phyloP scores from a whole-genome alignment of 2,888 invertebrate genomes.

The Colletes collaris region DNA sequence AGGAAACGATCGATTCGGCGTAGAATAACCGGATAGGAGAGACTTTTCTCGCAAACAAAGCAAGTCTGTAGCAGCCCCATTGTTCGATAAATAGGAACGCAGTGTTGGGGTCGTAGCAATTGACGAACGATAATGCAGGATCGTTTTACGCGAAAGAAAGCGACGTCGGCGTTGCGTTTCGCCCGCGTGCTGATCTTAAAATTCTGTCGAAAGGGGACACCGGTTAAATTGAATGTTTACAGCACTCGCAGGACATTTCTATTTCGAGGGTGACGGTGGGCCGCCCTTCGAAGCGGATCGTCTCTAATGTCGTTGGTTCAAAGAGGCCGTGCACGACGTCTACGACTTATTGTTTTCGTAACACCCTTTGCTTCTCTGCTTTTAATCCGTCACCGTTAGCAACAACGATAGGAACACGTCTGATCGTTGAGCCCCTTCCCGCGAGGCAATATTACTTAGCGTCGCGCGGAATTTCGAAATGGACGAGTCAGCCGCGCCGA shows the following conservation, averaged over 20 bases:
- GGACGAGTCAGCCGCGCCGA: conserved; percentile 22
- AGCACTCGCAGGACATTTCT: conserved; percentile 45
- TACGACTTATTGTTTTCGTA: conserved; percentile 31
- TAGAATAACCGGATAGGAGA: no score
- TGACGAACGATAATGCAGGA: conserved; percentile 35
- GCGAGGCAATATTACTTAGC: conserved; percentile 42
- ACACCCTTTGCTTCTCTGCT: neutral
- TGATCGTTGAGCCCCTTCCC: conserved; percentile 35
- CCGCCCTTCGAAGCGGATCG: conserved; percentile 34
- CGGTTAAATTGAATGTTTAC: conserved; percentile 79
- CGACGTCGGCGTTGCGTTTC: conserved; percentile 46
- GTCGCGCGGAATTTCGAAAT: conserved; percentile 36
- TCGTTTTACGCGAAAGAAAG: conserved; percentile 55
- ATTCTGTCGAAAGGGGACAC: conserved; percentile 78
- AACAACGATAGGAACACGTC: conserved; percentile 11
- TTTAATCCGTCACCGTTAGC: conserved; percentile 23
- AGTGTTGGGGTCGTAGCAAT: conserved; percentile 12
- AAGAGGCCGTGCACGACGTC: conserved; percentile 11
- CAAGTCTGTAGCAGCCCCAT: conserved; percentile 3
- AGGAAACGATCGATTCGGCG: no score
- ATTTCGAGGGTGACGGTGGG: conserved; percentile 31
- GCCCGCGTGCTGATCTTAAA: conserved; percentile 68
- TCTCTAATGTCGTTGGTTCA: conserved; percentile 53
- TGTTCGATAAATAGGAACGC: conserved; percentile 8
- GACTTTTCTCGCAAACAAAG: neutral